A percentile compares a stretch with the other conserved stretches of the same genome.
Conservation (phyloP, 2,797 vertebrate species). For the Pangasius macronema region DNA sequence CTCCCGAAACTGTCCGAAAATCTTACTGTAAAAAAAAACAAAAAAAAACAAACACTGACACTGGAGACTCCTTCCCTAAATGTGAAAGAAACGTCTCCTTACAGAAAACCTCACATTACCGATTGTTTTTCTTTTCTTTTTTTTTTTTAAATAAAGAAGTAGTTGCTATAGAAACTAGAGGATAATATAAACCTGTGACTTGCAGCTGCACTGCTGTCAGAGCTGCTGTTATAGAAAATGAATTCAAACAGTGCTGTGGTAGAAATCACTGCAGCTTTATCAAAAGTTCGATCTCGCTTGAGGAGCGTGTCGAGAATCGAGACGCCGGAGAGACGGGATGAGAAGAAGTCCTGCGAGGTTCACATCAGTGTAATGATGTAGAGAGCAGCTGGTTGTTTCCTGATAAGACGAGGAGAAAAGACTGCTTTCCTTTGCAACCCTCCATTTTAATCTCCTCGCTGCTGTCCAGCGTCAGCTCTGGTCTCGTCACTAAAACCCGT, state of each 20-base stretch:
- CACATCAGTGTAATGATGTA: constrained; percentile 21
- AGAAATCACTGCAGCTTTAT: not conserved
- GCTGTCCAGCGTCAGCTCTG: not conserved
- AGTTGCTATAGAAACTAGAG: not conserved
- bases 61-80: not conserved
- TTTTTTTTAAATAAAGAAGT: not conserved
- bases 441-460: constrained; percentile 45
- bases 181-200: not conserved
- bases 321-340: not conserved
- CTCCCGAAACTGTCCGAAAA: not conserved
- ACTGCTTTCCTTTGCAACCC: constrained; percentile 52
- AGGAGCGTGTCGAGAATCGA: not conserved
- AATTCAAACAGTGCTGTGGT: not conserved
- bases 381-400: constrained; percentile 32
- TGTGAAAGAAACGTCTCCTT: not conserved
- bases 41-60: not conserved
- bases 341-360: not conserved
- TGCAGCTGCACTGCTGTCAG: not conserved
- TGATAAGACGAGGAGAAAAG: constrained; percentile 46
- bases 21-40: not conserved
- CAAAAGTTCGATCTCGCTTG: not conserved
- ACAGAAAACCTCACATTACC: not conserved
- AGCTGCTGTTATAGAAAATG: not conserved
- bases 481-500: constrained; percentile 36
- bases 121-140: not conserved